Evolutionary conservation across 2,113 vertebrate genomes (phyloP), one percentile per base, ranked within the genome.

Genomic region (Prinia subflava): DNA sequence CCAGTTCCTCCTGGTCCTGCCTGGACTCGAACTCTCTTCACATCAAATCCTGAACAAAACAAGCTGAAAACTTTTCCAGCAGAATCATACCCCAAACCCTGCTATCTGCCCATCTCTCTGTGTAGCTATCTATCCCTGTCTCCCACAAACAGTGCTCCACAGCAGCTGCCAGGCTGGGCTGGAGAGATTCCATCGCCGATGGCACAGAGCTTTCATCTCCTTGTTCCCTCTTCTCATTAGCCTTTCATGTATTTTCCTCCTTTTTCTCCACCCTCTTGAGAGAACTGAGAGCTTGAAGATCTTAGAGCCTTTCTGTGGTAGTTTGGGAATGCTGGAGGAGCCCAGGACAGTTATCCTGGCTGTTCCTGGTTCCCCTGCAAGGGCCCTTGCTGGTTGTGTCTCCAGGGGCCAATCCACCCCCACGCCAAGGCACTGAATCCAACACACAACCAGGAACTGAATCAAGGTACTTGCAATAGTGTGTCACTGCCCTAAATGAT

Each of bases 201-300:
- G 94, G 95, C 95, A 90, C 78, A 92, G 82, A 92, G 69, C 93
- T 96, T 94, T 95, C 91, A 95, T 96, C 95, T 95, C 21, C 94
- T 63, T 97, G 92, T 74, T 94, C 95, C 50, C 33, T 77, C 87
- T 90, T 59, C 87, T 96, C 83, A 77, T 78, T 30, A 94, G 47
- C 47, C 90, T 97, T 96, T 94, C 82, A 90, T 90, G 91, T 96
- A 60, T 88, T 97, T 92, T 63, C 85, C 71, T 68, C 42, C 75
- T 75, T 86, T 90, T 76, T 47, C 89, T 92, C 89, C 90, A 83
- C 92, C 80, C 35, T 86, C 56, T 84, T 77, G 25, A 73, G n/a
- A 35, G 59, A 92, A 67, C 50, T 24, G 77, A 88, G 63, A 65
- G 27, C 59, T 92, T 23, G 59, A 78, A 93, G 59, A 77, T 22